Evolutionary conservation across 2,113 vertebrate genomes (phyloP).

Genomic region (Cyanoderma ruficeps): DNA sequence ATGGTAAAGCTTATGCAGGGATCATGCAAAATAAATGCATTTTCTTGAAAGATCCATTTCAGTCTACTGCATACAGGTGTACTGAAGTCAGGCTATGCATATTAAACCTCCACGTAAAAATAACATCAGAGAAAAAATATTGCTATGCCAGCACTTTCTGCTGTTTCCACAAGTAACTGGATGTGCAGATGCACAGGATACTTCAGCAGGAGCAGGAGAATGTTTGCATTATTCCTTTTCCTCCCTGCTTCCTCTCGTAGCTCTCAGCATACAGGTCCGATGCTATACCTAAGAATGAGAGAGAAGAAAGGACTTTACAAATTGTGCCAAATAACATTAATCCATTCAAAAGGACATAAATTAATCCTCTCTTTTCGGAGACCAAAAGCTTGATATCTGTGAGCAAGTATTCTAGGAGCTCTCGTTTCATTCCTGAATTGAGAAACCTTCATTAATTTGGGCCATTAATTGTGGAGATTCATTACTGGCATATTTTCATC

Average conservation of each 20-base stretch:
- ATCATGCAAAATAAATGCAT: slow-evolving; percentile 30
- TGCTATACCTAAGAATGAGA: neutral
- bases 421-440: slow-evolving; percentile 33
- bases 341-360: slow-evolving; percentile 41
- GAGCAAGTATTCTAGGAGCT: slow-evolving; percentile 22
- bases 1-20: neutral
- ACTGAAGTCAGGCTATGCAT: slow-evolving; percentile 22
- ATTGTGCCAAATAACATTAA: slow-evolving; percentile 66
- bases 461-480: slow-evolving; percentile 61
- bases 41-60: slow-evolving; percentile 16
- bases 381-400: slow-evolving; percentile 37
- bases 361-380: slow-evolving; percentile 15
- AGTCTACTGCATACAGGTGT: slow-evolving; percentile 17
- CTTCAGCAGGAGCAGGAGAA: slow-evolving; percentile 44
- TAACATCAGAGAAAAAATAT: neutral
- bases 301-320: slow-evolving; percentile 61
- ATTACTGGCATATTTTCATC: slow-evolving; percentile 64
- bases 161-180: slow-evolving; percentile 2
- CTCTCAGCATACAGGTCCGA: slow-evolving; percentile 39
- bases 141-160: slow-evolving; percentile 35
- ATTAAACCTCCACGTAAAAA: slow-evolving; percentile 8
- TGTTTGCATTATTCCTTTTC: slow-evolving; percentile 34
- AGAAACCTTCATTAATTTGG: slow-evolving; percentile 57
- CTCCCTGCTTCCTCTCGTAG: slow-evolving; percentile 43
- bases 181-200: slow-evolving; percentile 65